Conservation (phyloP, 2,888 invertebrate genomes). For the Petrolisthes cinctipes region DNA sequence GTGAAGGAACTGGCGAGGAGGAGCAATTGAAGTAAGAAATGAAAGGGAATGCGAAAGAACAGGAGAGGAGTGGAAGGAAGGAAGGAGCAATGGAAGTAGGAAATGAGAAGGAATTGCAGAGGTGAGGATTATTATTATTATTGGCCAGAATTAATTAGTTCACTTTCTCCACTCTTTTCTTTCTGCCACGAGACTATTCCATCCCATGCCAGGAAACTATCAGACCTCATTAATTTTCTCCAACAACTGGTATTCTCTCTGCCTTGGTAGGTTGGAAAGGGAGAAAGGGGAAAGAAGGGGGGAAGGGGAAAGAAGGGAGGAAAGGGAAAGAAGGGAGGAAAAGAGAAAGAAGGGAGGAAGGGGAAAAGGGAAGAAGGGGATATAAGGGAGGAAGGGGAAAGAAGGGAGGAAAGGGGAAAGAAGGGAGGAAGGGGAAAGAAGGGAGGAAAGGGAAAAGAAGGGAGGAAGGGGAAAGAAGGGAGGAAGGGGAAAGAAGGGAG, state of each 20-base stretch:
- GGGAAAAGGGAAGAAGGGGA: neutral
- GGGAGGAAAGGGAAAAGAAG: neutral
- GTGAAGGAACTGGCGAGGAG: neutral
- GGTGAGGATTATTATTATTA: too few species aligned
- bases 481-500: neutral
- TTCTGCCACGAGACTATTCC: too few species aligned
- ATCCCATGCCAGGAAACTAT: too few species aligned
- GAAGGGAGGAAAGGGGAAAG: conserved; percentile 4
- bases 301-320: neutral
- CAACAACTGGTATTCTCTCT: too few species aligned
- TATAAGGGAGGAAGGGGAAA: neutral
- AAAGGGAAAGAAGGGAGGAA: neutral
- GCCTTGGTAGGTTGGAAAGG: neutral
- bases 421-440: neutral
- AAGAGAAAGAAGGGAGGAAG: neutral
- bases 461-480: neutral
- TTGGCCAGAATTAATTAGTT: too few species aligned
- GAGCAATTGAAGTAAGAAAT: neutral
- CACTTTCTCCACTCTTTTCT: too few species aligned
- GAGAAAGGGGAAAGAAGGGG: neutral
- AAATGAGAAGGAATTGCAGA: neutral
- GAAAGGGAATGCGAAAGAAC: neutral
- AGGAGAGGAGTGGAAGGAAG: neutral
- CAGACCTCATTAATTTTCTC: too few species aligned
- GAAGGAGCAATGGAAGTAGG: neutral